These are phyloP conservation scores for Mylabris sibirica DNA, from an alignment of 2,888 invertebrate genomes.

Conservation along the genomic window DNA sequence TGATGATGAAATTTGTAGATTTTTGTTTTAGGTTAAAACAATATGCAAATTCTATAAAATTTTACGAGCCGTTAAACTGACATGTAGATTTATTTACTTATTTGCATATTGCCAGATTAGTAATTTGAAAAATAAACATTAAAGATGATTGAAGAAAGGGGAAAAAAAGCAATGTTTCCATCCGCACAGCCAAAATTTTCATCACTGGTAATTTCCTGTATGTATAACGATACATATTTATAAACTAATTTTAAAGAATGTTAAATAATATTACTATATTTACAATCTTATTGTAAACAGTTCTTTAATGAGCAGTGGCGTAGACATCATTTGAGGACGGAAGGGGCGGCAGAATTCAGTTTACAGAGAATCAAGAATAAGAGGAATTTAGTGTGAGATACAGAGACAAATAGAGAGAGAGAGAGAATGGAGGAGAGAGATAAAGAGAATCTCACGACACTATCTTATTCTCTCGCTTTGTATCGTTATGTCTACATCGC, in stretches of 20 bases:
- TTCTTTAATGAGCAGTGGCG: no score
- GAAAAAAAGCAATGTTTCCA: neutral
- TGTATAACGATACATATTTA: neutral
- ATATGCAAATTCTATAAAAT: neutral
- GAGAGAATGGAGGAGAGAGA: no score
- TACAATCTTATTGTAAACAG: no score
- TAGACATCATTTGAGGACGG: no score
- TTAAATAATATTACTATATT: neutral
- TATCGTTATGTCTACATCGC: no score
- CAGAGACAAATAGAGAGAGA: no score
- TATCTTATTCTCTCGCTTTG: no score
- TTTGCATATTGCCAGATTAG: neutral
- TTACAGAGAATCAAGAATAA: no score
- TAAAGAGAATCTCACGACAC: no score
- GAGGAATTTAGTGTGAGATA: no score
- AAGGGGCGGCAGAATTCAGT: no score
- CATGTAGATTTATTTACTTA: neutral
- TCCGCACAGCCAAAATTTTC: neutral
- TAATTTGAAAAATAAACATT: neutral
- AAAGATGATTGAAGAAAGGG: neutral
- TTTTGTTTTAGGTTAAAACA: neutral
- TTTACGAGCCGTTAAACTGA: neutral
- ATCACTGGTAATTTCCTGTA: neutral
- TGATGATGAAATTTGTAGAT: neutral
- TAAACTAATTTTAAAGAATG: neutral